Evolutionary conservation across 2,113 vertebrate genomes (phyloP), one percentile per base, ranked within the genome.

Genomic region (Cervus canadensis): DNA sequence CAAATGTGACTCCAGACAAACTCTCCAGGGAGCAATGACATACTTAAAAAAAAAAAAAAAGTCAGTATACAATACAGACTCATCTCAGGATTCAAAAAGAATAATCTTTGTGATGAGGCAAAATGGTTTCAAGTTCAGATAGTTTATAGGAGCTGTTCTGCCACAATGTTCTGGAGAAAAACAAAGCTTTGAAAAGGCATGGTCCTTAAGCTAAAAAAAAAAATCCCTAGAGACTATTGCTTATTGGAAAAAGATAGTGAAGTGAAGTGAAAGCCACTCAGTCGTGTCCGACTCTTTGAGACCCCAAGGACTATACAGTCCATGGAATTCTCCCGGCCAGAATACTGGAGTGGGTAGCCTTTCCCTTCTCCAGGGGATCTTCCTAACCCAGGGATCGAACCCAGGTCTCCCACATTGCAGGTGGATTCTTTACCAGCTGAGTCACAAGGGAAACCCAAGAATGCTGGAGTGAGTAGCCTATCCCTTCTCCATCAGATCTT

Each of bases 121-220:
- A 96, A 97, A 94, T 36, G 74, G 89, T 78, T 98, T 89, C 50
- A 67, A 94, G 79, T 90, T 89, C 97, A 97, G 95, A 95, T 95
- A 97, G 97, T 79, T 87, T 92, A 83, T 85, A 95, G 64, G 87
- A n/a, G 43, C 33, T 95, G 84, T 81, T 96, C 26, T 87, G 48
- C 87, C 74, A 71, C 79, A 92, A 84, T 97, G 56, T 95, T 96
- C 83, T 92, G 50, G 59, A 95, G 90, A 78, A 97, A 97, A 98
- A 97, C 88, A 97, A 98, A 95, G 92, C 86, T 97, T 86, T 95
- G 84, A 96, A 95, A 89, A 97, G 6, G 19, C 21, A 88, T 85
- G 50, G 4, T 94, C n/a, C 82, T 13, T 1, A 82, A 83, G 26
- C 56, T 89, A 48, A 82, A 95, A 88, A 88, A 71, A 59, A 40